Evolutionary conservation across 2,888 invertebrate genomes (phyloP).

Genomic region (Apamea anceps): DNA sequence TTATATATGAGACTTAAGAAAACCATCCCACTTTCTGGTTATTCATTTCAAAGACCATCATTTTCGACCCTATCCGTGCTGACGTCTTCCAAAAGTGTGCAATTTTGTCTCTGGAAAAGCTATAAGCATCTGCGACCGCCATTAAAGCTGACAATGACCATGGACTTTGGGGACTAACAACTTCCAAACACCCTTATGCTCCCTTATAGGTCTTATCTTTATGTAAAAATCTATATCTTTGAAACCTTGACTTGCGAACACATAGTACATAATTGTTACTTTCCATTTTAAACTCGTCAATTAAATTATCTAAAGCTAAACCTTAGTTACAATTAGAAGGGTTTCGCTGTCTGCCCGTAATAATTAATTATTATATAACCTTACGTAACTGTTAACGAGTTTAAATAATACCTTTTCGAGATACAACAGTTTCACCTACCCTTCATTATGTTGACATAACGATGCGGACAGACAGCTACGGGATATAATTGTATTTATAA

Average conservation of each 20-base stretch:
- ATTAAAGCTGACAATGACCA: slow-evolving; percentile 56
- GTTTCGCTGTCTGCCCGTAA: slow-evolving; percentile 51
- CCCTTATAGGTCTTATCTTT: slow-evolving; percentile 40
- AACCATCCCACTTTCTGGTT: slow-evolving; percentile 18
- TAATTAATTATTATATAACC: slow-evolving; percentile 51
- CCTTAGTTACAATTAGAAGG: slow-evolving; percentile 63
- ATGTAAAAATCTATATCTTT: slow-evolving; percentile 41
- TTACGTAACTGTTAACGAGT: slow-evolving; percentile 54
- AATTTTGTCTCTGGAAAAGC: slow-evolving; percentile 47
- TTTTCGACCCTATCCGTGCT: slow-evolving; percentile 27
- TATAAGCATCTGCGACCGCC: slow-evolving; percentile 59
- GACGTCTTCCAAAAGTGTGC: slow-evolving; percentile 42
- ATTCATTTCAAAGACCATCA: slow-evolving; percentile 30
- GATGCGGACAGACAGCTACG: slow-evolving; percentile 26
- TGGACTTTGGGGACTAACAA: slow-evolving; percentile 30
- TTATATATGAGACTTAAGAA: slow-evolving; percentile 2
- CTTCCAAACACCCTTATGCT: slow-evolving; percentile 26
- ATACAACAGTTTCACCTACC: slow-evolving; percentile 35
- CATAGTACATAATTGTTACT: slow-evolving; percentile 37
- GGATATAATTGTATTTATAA: slow-evolving; percentile 43
- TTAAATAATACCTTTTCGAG: slow-evolving; percentile 61
- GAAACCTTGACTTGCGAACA: slow-evolving; percentile 21
- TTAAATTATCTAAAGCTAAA: slow-evolving; percentile 60
- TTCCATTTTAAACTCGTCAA: slow-evolving; percentile 44
- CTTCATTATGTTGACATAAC: slow-evolving; percentile 38